These are phyloP conservation scores for Mallateleia sp. DNA, from an alignment of 2,888 invertebrate genomes.

Conservation along the genomic window DNA sequence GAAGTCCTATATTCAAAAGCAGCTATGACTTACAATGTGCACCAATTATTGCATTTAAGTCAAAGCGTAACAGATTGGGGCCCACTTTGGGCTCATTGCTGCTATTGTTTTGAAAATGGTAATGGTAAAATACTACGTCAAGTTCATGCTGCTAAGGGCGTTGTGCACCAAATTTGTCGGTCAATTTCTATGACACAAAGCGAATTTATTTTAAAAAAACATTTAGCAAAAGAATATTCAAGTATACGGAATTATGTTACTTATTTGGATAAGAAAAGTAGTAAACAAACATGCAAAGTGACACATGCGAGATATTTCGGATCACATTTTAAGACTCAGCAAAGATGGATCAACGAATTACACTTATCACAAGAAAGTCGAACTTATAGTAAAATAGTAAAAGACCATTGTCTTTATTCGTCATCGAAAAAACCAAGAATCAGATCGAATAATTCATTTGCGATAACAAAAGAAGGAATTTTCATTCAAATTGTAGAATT, in stretches of 20 bases:
- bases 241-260: not conserved
- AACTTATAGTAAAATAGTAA: conserved; percentile 8
- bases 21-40: conserved; percentile 71
- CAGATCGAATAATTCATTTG: conserved; percentile 21
- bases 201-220: conserved; percentile 3
- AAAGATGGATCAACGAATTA: conserved; percentile 4
- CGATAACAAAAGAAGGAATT: conserved; percentile 17
- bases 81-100: conserved; percentile 72
- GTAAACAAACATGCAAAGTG: conserved; percentile 11
- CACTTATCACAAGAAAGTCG: conserved; percentile 9
- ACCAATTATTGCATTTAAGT: conserved; percentile 35
- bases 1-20: conserved; percentile 67
- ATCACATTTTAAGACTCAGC: not conserved
- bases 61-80: conserved; percentile 66
- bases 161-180: conserved; percentile 54
- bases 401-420: conserved; percentile 9
- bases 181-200: conserved; percentile 15
- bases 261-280: conserved; percentile 14
- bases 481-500: not conserved
- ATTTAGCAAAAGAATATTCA: not conserved
- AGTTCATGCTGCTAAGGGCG: conserved; percentile 57
- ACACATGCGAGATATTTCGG: conserved; percentile 20
- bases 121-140: conserved; percentile 57
- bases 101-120: conserved; percentile 69
- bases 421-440: conserved; percentile 11